phyloP scores from a whole-genome alignment of 2,797 vertebrate genomes.

The Gymnopithys bicolor region DNA sequence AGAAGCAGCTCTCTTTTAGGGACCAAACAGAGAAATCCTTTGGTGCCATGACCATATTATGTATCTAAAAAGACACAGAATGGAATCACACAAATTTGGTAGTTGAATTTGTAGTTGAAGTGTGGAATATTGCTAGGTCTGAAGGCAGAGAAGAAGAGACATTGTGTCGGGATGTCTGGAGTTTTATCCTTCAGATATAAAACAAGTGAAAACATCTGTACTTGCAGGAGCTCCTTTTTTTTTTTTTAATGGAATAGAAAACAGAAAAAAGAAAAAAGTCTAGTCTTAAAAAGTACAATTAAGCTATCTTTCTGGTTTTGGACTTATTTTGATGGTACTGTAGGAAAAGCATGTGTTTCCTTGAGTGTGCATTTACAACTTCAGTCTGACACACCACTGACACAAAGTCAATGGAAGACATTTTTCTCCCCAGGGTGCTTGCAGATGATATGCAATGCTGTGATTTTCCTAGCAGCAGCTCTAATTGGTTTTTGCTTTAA shows the following conservation, averaged over 20 bases:
- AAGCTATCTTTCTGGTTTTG: neutral
- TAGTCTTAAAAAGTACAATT: neutral
- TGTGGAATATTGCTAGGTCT: neutral
- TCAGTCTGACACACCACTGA: neutral
- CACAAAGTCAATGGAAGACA: neutral
- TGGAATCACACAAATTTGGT: neutral
- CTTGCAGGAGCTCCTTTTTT: neutral
- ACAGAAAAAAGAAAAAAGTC: neutral
- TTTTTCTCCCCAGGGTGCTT: neutral
- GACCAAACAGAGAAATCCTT: neutral
- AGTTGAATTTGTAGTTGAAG: slow-evolving; percentile 5
- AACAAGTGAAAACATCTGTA: neutral
- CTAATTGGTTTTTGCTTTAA: neutral
- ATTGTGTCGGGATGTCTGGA: neutral
- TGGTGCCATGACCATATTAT: neutral
- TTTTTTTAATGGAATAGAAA: no score
- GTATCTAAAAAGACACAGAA: neutral
- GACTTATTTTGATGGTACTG: neutral
- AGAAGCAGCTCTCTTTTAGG: neutral
- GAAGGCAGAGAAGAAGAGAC: neutral
- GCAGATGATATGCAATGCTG: neutral
- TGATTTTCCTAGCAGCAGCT: slow-evolving; percentile 27
- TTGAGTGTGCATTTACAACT: neutral
- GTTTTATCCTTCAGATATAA: neutral
- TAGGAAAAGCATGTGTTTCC: neutral